Evolutionary conservation across 1,140 invertebrate species (phyloP).

Genomic region (Holotrichia oblita): DNA sequence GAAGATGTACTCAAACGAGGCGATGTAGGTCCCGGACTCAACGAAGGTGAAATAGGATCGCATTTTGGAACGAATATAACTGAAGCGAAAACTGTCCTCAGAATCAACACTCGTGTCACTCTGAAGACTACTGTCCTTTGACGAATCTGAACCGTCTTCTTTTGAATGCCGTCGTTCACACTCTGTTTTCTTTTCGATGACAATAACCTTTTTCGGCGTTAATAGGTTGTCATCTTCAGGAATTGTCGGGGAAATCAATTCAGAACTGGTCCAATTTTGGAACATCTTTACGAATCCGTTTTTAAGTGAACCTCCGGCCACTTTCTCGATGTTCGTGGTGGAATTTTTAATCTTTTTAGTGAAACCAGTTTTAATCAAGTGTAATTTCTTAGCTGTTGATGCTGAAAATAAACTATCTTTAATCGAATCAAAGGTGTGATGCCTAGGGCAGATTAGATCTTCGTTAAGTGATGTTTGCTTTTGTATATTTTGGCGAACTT

Average conservation of each 20-base stretch:
- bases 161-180: slow-evolving; percentile 72
- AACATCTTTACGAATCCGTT: slow-evolving; percentile 59
- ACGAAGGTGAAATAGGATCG: slow-evolving; percentile 67
- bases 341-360: slow-evolving; percentile 80
- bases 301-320: slow-evolving; percentile 69
- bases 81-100: slow-evolving; percentile 90
- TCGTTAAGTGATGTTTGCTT: slow-evolving; percentile 90
- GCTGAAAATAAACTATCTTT: slow-evolving; percentile 77
- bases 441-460: slow-evolving; percentile 80
- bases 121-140: slow-evolving; percentile 90
- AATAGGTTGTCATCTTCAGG: slow-evolving; percentile 51
- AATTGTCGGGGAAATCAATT: slow-evolving; percentile 54
- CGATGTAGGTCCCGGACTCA: slow-evolving; percentile 70
- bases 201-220: slow-evolving; percentile 37
- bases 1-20: slow-evolving; percentile 68
- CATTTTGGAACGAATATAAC: slow-evolving; percentile 86
- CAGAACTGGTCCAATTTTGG: slow-evolving; percentile 59
- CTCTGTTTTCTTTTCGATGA: slow-evolving; percentile 51
- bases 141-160: slow-evolving; percentile 90
- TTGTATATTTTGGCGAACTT: slow-evolving; percentile 84
- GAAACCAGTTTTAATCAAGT: slow-evolving; percentile 81
- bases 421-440: slow-evolving; percentile 75
- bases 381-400: slow-evolving; percentile 80
- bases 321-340: slow-evolving; percentile 82
- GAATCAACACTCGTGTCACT: slow-evolving; percentile 93